Conservation (phyloP, 35 echinoderm and acorn worm genomes). For the Heliocidaris erythrogramma region DNA sequence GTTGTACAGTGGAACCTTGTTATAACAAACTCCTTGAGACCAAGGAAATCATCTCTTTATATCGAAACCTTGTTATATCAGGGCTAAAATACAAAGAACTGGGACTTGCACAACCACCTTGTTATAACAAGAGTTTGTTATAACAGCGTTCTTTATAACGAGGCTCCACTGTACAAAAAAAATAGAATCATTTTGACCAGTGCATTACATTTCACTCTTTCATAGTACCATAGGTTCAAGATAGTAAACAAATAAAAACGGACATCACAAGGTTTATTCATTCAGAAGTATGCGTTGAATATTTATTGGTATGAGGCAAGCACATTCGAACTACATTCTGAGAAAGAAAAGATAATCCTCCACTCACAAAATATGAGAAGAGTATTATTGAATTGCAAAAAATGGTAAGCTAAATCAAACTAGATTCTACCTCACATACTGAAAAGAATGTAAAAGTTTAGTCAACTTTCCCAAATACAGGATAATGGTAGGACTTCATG, state of each 20-base stretch:
- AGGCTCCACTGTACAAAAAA: too few relatives aligned
- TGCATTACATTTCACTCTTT: too few relatives aligned
- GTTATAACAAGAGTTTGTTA: too few relatives aligned
- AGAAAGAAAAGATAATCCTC: neutral
- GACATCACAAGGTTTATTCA: neutral
- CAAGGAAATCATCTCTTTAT: too few relatives aligned
- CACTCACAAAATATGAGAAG: neutral
- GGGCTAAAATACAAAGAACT: too few relatives aligned
- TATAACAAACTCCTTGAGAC: too few relatives aligned
- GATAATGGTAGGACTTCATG: neutral
- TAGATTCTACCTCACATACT: neutral
- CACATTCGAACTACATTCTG: neutral
- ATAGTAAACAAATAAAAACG: neutral
- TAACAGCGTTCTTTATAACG: too few relatives aligned
- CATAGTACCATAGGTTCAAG: too few relatives aligned
- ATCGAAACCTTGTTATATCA: too few relatives aligned
- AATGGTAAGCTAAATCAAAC: neutral
- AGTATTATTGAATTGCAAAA: neutral
- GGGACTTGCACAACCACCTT: too few relatives aligned
- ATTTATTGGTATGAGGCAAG: conserved; percentile 11
- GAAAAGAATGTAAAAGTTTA: conserved; percentile 13
- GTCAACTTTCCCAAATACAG: conserved; percentile 9
- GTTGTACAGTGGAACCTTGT: too few relatives aligned
- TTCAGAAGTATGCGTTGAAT: conserved; percentile 12
- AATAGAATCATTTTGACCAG: too few relatives aligned